phyloP scores from a whole-genome alignment of 1,140 invertebrate species.

The Lepidurus apus region DNA sequence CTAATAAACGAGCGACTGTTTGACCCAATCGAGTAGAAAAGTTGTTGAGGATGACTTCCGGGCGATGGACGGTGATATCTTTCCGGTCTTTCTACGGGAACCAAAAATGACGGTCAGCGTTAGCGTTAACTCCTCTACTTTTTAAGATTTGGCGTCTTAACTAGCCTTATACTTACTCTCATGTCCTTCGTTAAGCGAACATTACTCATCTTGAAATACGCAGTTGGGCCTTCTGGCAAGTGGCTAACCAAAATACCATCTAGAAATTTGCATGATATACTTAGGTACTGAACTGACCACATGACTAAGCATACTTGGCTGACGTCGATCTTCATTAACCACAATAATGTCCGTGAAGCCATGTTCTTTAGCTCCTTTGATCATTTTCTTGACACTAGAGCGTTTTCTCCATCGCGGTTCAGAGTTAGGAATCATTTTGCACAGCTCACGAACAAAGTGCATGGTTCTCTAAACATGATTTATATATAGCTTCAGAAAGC shows the following conservation, averaged over 20 bases:
- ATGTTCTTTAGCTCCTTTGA: slow-evolving; percentile 67
- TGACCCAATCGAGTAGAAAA: slow-evolving; percentile 90
- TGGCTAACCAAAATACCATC: slow-evolving; percentile 87
- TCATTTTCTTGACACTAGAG: slow-evolving; percentile 87
- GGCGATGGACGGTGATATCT: slow-evolving; percentile 75
- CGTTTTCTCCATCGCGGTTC: slow-evolving; percentile 68
- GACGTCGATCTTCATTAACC: slow-evolving; percentile 85
- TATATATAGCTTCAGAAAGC: neutral
- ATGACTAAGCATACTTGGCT: slow-evolving; percentile 63
- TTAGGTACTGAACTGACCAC: slow-evolving; percentile 27
- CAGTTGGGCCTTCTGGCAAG: slow-evolving; percentile 91
- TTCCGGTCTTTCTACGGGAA: slow-evolving; percentile 58
- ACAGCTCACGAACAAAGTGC: slow-evolving; percentile 86
- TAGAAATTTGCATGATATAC: slow-evolving; percentile 39
- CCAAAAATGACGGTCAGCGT: slow-evolving; percentile 27
- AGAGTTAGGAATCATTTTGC: slow-evolving; percentile 86
- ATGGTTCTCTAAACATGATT: slow-evolving; percentile 62
- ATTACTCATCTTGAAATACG: slow-evolving; percentile 72
- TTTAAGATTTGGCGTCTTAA: slow-evolving; percentile 30
- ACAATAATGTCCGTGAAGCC: slow-evolving; percentile 86
- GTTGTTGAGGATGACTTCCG: slow-evolving; percentile 95
- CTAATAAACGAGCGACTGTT: slow-evolving; percentile 84
- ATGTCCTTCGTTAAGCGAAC: slow-evolving; percentile 76
- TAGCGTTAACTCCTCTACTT: no score
- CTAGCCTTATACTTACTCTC: slow-evolving; percentile 38